phyloP scores from a whole-genome alignment of 2,888 invertebrate genomes.

The Lasioglossum zephyrum region DNA sequence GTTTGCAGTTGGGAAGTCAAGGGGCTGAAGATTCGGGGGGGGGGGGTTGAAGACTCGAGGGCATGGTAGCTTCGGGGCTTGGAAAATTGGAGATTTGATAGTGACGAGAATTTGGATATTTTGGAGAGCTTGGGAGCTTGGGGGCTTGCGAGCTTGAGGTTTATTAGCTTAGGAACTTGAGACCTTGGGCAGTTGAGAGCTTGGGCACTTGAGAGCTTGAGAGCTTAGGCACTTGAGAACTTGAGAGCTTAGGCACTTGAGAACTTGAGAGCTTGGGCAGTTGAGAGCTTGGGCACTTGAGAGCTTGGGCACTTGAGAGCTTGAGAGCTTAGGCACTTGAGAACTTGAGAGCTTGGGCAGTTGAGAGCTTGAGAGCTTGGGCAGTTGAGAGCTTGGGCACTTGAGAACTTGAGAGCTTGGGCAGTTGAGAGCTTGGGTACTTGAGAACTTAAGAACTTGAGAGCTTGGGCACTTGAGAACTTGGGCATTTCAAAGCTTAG shows the following conservation, averaged over 20 bases:
- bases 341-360: fast-evolving
- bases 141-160: neutral
- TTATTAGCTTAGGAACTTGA: neutral
- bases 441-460: neutral
- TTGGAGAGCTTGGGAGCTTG: too few species aligned
- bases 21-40: neutral
- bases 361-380: too few species aligned
- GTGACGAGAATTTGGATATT: neutral
- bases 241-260: neutral
- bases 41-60: neutral
- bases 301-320: neutral
- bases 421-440: neutral
- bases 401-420: neutral
- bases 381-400: fast-evolving
- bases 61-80: neutral
- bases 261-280: neutral
- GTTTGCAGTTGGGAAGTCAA: neutral
- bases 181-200: neutral
- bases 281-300: neutral
- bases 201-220: neutral
- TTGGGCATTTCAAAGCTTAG: neutral
- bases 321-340: fast-evolving
- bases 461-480: neutral
- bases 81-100: neutral
- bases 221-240: neutral